Conservation (phyloP, 2,113 vertebrate genomes). For the Gadus chalcogrammus region DNA sequence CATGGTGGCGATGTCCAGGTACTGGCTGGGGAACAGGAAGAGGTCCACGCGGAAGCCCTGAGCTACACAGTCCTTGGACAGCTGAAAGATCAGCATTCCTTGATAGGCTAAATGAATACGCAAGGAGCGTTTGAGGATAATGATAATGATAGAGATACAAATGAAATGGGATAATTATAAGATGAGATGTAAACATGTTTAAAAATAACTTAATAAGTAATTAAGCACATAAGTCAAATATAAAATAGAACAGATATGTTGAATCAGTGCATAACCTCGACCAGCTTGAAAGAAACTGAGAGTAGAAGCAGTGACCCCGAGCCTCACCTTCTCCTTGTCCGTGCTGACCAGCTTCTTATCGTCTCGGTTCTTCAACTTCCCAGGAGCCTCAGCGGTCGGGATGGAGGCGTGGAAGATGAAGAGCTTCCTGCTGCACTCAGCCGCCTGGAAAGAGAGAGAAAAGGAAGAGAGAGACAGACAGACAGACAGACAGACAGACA, state of each 20-base stretch:
- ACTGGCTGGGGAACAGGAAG: conserved; percentile 93
- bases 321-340: conserved; percentile 89
- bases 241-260: no score
- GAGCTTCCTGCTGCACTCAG: conserved; percentile 88
- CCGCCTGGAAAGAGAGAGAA: conserved; percentile 71
- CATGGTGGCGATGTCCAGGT: conserved; percentile 84
- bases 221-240: no score
- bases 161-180: no score
- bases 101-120: no score
- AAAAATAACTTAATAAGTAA: no score
- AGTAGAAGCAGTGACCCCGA: no score
- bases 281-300: no score
- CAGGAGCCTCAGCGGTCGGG: conserved; percentile 89
- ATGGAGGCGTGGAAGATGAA: conserved; percentile 94
- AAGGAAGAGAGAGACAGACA: not conserved
- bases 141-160: no score
- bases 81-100: conserved; percentile 29
- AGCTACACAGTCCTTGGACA: conserved; percentile 87
- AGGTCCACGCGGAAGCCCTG: conserved; percentile 88
- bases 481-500: no score
- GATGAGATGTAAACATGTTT: no score
- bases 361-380: conserved; percentile 91
- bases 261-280: no score
- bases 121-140: no score
- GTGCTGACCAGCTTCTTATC: conserved; percentile 92